Evolutionary conservation across 2,113 vertebrate species (phyloP), one percentile per base, ranked within the genome.

Genomic region (Crypturellus undulatus): DNA sequence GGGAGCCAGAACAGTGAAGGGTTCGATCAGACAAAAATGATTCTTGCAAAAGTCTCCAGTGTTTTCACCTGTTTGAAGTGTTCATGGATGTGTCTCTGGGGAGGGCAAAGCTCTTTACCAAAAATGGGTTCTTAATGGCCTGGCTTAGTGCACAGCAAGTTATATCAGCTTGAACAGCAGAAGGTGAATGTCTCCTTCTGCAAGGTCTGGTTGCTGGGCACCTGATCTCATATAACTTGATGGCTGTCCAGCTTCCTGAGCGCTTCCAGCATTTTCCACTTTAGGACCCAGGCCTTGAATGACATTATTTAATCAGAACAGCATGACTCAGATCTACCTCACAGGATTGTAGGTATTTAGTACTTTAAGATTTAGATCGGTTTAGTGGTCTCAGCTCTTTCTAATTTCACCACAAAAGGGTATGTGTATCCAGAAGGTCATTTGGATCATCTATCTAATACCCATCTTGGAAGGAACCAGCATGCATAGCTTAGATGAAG

Each of bases 21-120:
- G 18, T 19, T 51, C 71, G 82, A 47, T 24, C 1, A 7, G 84
- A 85, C 8, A 60, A 59, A 77, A 84, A 32, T 18, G 73, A 60
- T 80, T 54, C 71, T n/a, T 60, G 42, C 56, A 68, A 71, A 86
- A 80, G 10, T 80, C 25, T 51, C 60, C 3, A 4, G 68, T 90
- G 85, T 16, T 87, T 78, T 83, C 47, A 90, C 26, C 90, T 88
- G 79, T 63, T 85, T 77, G 59, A 91, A 87, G 25, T 80, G 45
- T 40, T 88, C 76, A 72, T 24, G 73, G 62, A 90, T 25, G 16
- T 52, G 17, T 80, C 63, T 45, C 63, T 67, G 28, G 34, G 34
- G 56, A 87, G 77, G 36, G 45, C 26, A 76, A 92, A 93, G 36
- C 40, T 84, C 80, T 79, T 84, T 34, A 73, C 51, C 30, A 47